phyloP scores from a whole-genome alignment of 2,888 invertebrate species.

The Halictus ligatus region DNA sequence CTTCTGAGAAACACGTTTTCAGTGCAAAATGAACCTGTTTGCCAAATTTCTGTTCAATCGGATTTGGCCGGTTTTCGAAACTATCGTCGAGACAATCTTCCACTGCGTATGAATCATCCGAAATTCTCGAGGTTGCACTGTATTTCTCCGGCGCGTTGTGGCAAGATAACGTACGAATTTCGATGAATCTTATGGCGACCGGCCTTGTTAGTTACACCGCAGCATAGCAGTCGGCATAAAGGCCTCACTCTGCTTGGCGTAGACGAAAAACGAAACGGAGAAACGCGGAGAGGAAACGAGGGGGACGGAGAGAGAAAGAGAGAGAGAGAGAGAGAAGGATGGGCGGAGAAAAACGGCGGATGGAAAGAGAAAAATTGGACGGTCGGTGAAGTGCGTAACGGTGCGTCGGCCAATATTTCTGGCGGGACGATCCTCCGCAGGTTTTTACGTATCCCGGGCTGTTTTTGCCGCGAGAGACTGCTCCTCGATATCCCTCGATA shows the following conservation, averaged over 20 bases:
- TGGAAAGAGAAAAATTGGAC: slow-evolving; percentile 42
- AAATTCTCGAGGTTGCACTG: too few species aligned
- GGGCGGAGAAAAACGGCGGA: slow-evolving; percentile 4
- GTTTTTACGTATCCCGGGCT: slow-evolving; percentile 55
- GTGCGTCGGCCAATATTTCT: slow-evolving; percentile 67
- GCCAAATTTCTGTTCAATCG: too few species aligned
- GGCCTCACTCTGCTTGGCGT: slow-evolving; percentile 23
- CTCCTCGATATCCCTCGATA: slow-evolving; percentile 60
- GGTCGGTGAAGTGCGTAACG: slow-evolving; percentile 59
- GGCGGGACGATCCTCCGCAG: slow-evolving; percentile 54
- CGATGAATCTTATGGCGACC: not conserved
- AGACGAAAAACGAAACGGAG: slow-evolving; percentile 36
- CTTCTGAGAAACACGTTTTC: too few species aligned
- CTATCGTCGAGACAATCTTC: too few species aligned
- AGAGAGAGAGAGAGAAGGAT: not conserved
- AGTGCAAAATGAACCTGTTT: too few species aligned
- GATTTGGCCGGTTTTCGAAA: too few species aligned
- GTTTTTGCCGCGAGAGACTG: slow-evolving; percentile 49
- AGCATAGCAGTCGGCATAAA: not conserved
- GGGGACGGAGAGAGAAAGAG: not conserved
- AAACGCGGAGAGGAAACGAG: not conserved
- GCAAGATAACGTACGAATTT: not conserved
- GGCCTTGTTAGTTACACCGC: not conserved
- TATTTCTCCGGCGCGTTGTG: not conserved
- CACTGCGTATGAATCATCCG: too few species aligned